These are phyloP conservation scores for Tribolium madens DNA, from an alignment of 1,140 invertebrate genomes.

Conservation along the genomic window DNA sequence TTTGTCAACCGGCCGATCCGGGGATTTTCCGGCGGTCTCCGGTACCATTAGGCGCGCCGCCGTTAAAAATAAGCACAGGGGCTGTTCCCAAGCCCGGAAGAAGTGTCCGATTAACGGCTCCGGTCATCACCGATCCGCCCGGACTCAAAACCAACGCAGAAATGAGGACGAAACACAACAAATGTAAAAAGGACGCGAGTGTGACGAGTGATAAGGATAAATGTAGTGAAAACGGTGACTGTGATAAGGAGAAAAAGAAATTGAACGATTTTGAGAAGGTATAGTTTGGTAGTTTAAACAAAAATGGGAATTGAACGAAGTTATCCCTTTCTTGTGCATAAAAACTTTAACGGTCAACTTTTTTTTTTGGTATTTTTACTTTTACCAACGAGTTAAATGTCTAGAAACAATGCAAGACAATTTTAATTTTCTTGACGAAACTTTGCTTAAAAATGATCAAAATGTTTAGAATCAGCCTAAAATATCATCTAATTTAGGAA, in stretches of 20 bases:
- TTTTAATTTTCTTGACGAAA: too few species aligned
- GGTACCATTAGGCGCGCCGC: constrained; percentile 60
- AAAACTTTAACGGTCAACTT: too few species aligned
- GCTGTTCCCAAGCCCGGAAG: constrained; percentile 53
- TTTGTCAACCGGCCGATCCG: constrained; percentile 71
- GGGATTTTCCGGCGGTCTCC: constrained; percentile 61
- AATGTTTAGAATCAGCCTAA: too few species aligned
- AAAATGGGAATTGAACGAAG: too few species aligned
- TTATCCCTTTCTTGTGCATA: too few species aligned
- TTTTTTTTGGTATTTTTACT: too few species aligned
- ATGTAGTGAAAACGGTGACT: constrained; percentile 11
- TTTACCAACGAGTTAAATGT: too few species aligned
- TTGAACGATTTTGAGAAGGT: constrained; percentile 37
- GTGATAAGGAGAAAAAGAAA: constrained; percentile 27
- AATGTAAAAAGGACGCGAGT: constrained; percentile 10
- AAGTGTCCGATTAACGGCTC: constrained; percentile 50
- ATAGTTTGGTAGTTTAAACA: too few species aligned
- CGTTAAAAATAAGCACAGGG: constrained; percentile 59
- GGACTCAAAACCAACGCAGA: not conserved
- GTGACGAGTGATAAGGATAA: constrained; percentile 13
- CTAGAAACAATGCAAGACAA: too few species aligned
- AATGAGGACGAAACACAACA: constrained; percentile 1
- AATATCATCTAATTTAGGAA: too few species aligned
- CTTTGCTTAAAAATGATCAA: too few species aligned
- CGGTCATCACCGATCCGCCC: constrained; percentile 40